Conservation (phyloP, 2,113 vertebrate species). For the Prinia subflava region DNA sequence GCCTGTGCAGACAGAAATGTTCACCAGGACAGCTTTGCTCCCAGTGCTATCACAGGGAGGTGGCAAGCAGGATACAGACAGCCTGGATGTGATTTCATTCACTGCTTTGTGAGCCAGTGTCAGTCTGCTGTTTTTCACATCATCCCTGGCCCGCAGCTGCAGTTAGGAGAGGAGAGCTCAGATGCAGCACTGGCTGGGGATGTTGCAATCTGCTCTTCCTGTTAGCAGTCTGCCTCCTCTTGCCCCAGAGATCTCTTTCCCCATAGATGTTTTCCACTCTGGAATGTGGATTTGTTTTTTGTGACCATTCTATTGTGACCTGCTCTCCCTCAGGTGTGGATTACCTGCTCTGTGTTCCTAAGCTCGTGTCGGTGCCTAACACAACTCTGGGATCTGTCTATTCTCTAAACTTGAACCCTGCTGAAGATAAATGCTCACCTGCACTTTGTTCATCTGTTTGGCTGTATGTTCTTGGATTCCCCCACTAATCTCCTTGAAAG, state of each 20-base stretch:
- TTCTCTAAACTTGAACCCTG: background rate
- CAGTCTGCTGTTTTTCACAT: slow-evolving; percentile 18
- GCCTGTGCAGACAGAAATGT: fast-evolving
- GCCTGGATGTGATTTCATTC: background rate
- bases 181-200: background rate
- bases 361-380: background rate
- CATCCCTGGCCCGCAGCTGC: background rate
- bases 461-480: background rate
- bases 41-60: background rate
- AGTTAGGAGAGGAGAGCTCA: background rate
- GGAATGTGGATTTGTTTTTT: background rate
- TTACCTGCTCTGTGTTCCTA: background rate
- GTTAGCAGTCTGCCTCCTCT: background rate
- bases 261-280: background rate
- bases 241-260: background rate
- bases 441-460: background rate
- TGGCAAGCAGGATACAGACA: background rate
- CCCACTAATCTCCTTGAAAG: background rate
- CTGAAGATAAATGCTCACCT: background rate
- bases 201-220: background rate
- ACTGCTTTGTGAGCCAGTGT: background rate
- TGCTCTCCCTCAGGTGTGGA: background rate
- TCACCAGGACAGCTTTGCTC: background rate
- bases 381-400: background rate
- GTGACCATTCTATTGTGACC: background rate